Conservation (phyloP, 2,113 vertebrate species). For the Colossoma macropomum region DNA sequence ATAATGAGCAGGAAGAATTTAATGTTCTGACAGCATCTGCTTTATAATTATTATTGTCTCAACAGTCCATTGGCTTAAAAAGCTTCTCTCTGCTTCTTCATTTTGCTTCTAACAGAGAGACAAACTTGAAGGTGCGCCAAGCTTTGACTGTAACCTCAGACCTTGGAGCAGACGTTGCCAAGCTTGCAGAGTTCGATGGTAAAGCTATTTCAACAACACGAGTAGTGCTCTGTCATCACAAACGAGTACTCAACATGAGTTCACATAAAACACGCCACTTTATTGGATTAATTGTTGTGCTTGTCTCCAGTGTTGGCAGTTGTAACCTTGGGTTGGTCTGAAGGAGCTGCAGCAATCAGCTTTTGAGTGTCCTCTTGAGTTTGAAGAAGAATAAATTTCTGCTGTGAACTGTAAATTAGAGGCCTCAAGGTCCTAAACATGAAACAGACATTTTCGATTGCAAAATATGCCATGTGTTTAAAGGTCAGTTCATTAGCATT, state of each 20-base stretch:
- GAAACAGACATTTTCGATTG: background rate
- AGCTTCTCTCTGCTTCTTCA: constrained; percentile 21
- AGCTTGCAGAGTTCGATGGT: constrained; percentile 81
- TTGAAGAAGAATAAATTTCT: background rate
- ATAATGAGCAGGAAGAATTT: background rate
- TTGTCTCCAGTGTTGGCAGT: background rate
- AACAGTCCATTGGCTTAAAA: background rate
- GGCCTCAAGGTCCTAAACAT: background rate
- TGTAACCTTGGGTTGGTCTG: constrained; percentile 8
- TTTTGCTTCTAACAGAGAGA: constrained; percentile 73
- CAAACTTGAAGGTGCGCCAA: constrained; percentile 81
- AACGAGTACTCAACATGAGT: background rate
- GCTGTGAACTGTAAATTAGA: background rate
- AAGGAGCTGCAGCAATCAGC: background rate
- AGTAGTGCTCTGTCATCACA: constrained; percentile 40
- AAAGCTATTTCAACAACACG: constrained; percentile 56
- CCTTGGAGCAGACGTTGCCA: constrained; percentile 74
- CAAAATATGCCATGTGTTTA: no score
- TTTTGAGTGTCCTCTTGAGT: constrained; percentile 18
- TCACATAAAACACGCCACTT: constrained; percentile 18
- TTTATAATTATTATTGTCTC: constrained; percentile 12
- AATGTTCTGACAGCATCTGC: background rate
- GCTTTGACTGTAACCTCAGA: constrained; percentile 78
- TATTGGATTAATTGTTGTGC: constrained; percentile 40
- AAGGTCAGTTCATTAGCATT: no score